Base-by-base conservation (phyloP, 2,797 vertebrate genomes). In the Catostomus latipinnis region DNA sequence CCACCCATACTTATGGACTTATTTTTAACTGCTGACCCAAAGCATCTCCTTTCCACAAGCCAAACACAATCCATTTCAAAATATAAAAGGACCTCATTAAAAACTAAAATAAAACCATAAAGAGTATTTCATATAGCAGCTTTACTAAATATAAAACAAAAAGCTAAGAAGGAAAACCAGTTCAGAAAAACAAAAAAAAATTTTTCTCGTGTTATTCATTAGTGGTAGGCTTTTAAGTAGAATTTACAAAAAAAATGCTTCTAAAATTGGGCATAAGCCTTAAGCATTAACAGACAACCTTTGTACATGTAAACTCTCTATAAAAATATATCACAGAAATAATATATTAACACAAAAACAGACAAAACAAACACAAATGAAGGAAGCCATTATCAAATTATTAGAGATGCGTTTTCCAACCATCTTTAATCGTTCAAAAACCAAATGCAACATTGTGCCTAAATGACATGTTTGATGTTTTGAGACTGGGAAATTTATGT, bases 1-100 rank as follows among this genome's bases (percentile, higher is more conserved):
- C 76, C 76, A 78, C 76, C 76, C 76, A 78, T 78, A 78, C 43
- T 78, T 63, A 65, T 1, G 18, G 34, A 71, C 34, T 78, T 78
- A 71, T 66, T 56, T 66, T 54, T 74, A 74, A 50, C 52, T 52
- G 16, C 60, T 56, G 66, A 68, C 14, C 66, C 14, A 68, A 71
- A 63, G 76, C 45, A 49, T 78, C 43, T 71, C 68, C 43, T 78
- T 71, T 71, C 68, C 76, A 78, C 58, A 58, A 73, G 54, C 62
- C 69, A 67, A 82, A 57, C 8, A 46, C 58, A 75, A 60, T 34
- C 14, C 16, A 18, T 73, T 65, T 65, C 13, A 16, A 77, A 16
- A 67, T 48, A 57, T 48, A 57, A 62, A 81, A 66, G 54, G 52
- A 46, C 53, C 43, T 75, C 75, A 78, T 46, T 70, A 70, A 77